Conservation (phyloP, 2,113 vertebrate genomes). For the Brienomyrus longianalis region DNA sequence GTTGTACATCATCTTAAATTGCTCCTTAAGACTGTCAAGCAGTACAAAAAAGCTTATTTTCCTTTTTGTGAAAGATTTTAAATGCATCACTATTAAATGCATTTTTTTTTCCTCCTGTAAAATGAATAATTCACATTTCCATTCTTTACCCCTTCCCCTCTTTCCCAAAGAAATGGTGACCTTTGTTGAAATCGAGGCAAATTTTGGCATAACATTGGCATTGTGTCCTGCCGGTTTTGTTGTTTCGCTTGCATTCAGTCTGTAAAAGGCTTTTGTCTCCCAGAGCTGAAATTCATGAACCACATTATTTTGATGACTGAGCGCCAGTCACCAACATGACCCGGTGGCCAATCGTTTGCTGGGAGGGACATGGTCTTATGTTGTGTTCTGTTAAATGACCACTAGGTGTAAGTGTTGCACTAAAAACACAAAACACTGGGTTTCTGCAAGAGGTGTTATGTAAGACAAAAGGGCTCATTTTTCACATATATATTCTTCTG, state of each 20-base stretch:
- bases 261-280: neutral
- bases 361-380: neutral
- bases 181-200: neutral
- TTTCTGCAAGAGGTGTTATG: neutral
- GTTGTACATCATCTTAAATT: neutral
- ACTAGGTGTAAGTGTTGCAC: slow-evolving; percentile 11
- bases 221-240: neutral
- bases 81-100: neutral
- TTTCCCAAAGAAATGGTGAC: neutral
- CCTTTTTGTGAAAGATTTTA: neutral
- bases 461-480: neutral
- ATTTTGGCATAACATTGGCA: neutral
- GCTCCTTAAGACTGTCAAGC: neutral
- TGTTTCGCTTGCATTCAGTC: neutral
- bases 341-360: neutral
- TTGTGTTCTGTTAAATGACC: neutral
- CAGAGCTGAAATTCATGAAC: neutral
- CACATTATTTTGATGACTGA: neutral
- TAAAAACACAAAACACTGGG: neutral
- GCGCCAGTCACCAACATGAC: neutral
- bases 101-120: neutral
- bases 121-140: neutral
- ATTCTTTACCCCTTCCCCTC: neutral
- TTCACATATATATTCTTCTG: neutral
- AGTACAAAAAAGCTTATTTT: neutral